Percentiles rank a stretch among this genome's conserved stretches.
phyloP scores from a whole-genome alignment of 2,797 vertebrate genomes.

The Gobionotothen gibberifrons region DNA sequence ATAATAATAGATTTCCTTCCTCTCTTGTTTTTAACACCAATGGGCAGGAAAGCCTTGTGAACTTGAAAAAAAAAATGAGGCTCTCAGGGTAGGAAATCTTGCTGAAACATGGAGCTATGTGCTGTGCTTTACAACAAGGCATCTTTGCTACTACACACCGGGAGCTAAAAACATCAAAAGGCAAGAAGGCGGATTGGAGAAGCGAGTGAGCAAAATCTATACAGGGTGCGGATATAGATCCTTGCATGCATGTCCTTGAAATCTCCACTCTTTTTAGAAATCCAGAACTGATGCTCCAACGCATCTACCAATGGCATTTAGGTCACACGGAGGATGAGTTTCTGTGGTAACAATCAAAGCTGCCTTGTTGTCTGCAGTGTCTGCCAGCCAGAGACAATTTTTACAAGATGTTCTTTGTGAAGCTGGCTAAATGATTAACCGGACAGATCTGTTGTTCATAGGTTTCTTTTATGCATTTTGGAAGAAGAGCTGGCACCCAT shows the following conservation, averaged over 20 bases:
- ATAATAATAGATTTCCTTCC: not conserved
- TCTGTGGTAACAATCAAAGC: conserved; percentile 60
- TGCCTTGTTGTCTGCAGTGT: conserved; percentile 58
- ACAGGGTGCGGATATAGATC: not conserved
- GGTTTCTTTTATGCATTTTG: conserved; percentile 56
- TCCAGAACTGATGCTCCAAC: conserved; percentile 2
- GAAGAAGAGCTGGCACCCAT: conserved; percentile 66
- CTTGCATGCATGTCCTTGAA: conserved; percentile 17
- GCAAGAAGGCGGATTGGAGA: conserved; percentile 27
- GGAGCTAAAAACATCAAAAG: conserved; percentile 51
- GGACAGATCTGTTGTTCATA: conserved; percentile 45
- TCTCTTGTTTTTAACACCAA: not conserved
- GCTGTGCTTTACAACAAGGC: conserved; percentile 36
- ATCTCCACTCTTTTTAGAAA: not conserved
- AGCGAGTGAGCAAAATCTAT: conserved; percentile 35
- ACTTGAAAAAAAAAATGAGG: conserved; percentile 14
- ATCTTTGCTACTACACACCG: conserved; percentile 18
- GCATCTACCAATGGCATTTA: conserved; percentile 45
- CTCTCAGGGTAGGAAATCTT: conserved; percentile 16
- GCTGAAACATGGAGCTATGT: conserved; percentile 29
- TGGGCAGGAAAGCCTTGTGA: conserved; percentile 23
- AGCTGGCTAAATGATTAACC: conserved; percentile 63
- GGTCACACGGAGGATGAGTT: conserved; percentile 55
- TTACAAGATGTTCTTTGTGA: conserved; percentile 57
- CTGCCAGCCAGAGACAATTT: conserved; percentile 39